phyloP scores from a whole-genome alignment of 2,797 vertebrate species.

The Synaphobranchus kaupii region DNA sequence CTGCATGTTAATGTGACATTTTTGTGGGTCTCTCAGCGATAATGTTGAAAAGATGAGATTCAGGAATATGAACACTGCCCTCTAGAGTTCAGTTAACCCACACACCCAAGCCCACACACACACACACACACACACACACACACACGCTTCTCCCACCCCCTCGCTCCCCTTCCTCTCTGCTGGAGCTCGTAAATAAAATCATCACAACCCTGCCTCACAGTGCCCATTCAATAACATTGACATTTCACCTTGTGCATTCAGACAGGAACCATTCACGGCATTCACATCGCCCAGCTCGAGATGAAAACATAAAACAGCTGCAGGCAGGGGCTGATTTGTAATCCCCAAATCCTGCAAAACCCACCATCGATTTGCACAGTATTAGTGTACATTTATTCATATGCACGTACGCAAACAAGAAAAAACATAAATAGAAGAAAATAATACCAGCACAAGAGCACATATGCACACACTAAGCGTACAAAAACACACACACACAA shows the following conservation, averaged over 20 bases:
- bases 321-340: slow-evolving; percentile 45
- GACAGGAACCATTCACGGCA: slow-evolving; percentile 58
- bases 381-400: not conserved
- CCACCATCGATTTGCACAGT: not conserved
- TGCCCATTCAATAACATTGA: slow-evolving; percentile 82
- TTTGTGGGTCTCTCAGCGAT: slow-evolving; percentile 13
- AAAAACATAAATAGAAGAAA: not conserved
- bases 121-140: slow-evolving; percentile 47
- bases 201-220: slow-evolving; percentile 74
- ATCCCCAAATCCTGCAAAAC: slow-evolving; percentile 37
- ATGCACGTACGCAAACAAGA: not conserved
- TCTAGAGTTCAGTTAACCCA: slow-evolving; percentile 61
- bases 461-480: slow-evolving; percentile 46
- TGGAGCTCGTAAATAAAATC: slow-evolving; percentile 77
- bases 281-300: slow-evolving; percentile 60
- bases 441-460: slow-evolving; percentile 38
- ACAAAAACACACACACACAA: slow-evolving; percentile 33
- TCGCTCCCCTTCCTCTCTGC: slow-evolving; percentile 58
- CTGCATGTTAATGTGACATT: slow-evolving; percentile 27
- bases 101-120: slow-evolving; percentile 46
- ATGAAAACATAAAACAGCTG: slow-evolving; percentile 52
- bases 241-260: slow-evolving; percentile 75
- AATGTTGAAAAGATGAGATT: slow-evolving; percentile 17
- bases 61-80: slow-evolving; percentile 49
- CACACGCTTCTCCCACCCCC: slow-evolving; percentile 62